phyloP scores from a whole-genome alignment of 2,797 vertebrate genomes.

The Melanotaenia pygmaea region DNA sequence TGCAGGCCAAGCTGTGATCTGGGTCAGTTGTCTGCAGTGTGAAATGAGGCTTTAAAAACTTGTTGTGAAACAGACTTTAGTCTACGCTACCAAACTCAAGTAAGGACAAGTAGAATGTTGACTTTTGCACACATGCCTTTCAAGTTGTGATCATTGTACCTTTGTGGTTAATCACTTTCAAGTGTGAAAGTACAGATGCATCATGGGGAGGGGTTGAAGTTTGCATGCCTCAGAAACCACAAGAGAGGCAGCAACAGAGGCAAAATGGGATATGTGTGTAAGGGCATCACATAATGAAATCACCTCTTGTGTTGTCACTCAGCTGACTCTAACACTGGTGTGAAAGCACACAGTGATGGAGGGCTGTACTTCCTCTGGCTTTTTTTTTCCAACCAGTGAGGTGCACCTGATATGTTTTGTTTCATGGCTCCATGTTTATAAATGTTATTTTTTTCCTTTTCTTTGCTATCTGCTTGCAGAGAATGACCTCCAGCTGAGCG shows the following conservation, averaged over 20 bases:
- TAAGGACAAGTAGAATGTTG: too few species aligned
- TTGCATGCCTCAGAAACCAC: neutral
- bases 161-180: neutral
- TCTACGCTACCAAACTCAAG: too few species aligned
- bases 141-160: too few species aligned
- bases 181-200: neutral
- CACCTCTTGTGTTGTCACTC: neutral
- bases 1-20: neutral
- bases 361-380: too few species aligned
- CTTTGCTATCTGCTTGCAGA: constrained; percentile 78
- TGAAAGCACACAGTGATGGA: neutral
- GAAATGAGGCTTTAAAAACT: too few species aligned
- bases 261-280: neutral
- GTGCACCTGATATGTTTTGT: neutral
- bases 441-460: neutral
- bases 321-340: neutral
- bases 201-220: too few species aligned
- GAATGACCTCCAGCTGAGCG: constrained; percentile 95
- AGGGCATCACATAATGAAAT: neutral
- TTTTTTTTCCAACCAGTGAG: neutral
- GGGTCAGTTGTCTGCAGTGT: neutral
- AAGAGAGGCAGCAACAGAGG: neutral
- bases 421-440: neutral
- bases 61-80: neutral
- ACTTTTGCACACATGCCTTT: neutral